Base-by-base conservation (phyloP, 2,797 vertebrate genomes). In the Bovichtus variegatus region DNA sequence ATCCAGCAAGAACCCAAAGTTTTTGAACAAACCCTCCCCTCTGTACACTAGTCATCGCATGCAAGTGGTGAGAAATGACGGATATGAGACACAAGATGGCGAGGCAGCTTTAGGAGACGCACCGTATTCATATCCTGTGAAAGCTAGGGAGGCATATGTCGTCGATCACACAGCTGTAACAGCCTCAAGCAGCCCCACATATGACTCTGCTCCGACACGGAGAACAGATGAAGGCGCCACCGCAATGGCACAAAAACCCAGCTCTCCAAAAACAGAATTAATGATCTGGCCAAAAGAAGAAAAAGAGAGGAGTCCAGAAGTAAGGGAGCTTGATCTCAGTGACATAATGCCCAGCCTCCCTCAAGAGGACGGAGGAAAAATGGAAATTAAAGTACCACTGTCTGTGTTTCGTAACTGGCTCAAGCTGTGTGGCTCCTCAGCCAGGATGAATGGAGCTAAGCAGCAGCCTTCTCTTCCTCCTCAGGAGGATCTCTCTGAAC, bases 361-460 rank as follows among this genome's bases (percentile, higher is more conserved):
- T 15, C 67, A 15, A 44, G 83, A 87, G 36, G 84, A 83, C 0
- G 70, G 74, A 1, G 79, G 81, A 2, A 93, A 91, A 53, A 94
- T 95, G 93, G 94, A 95, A 76, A 93, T 96, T 3, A 91, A 95
- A 80, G 90, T 96, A 21, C 95, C 95, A 1, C 69, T 95, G 38
- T 91, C 92, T 6, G 46, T 95, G 55, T 85, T 96, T n/a, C 88
- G 91, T 5, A 86, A 89, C 53, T 91, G 91, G 90, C 85, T 96
- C 23, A 88, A 49, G 80, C 47, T 83, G 70, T 91, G 62, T 18
- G 66, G 82, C 6, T 38, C 87, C 6, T 58, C 83, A 0, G 44
- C 55, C 9, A 6, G 6, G 13, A 49, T 58, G 25, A 61, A 55
- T 0, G 66, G 51, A 23, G 36, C 51, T 0, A 82, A 72, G 43